Evolutionary conservation across 1,140 invertebrate genomes (phyloP), one percentile per base, ranked within the genome.

Genomic region (Anagrus nilaparvatae): DNA sequence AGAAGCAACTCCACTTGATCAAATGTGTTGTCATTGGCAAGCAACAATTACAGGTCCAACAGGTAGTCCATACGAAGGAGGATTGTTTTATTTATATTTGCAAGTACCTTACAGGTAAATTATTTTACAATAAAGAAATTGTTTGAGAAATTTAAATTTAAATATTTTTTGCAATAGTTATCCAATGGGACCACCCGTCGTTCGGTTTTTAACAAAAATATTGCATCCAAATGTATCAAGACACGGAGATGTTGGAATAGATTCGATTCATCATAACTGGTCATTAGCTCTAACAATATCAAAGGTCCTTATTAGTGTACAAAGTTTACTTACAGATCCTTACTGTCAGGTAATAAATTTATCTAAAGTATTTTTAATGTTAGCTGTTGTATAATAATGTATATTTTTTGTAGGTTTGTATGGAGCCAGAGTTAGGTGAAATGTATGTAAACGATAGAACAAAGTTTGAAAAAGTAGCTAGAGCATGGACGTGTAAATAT

Each of bases 231-330:
- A 97, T 65, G 83, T 97, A 21, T 93, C 88, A 18, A 76, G 91
- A 9, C 91, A 96, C 61, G 92, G 91, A n/a, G 90, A 95, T 68
- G 88, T 95, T 44, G 91, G 91, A 23, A 87, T 95, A 44, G 92
- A 95, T 68, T 93, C 87, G 10, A 90, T 96, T 56, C 86, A 91
- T 57, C 87, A 94, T 63, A 95, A 95, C 67, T 96, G 92, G 92
- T 92, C 87, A 24, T 67, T 95, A 37, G 90, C 90, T 9, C 67
- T 96, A 18, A 94, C 91, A 10, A 84, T 95, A 58, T 84, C 86
- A 29, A 95, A 96, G 60, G 79, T 91, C 30, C 75, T 92, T 39
- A 80, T 91, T 32, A 90, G 86, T 41, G 82, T 92, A 38, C 91
- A 95, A 72, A 92, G 88, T 53, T 70, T 95, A 25, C 73, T 96